Evolutionary conservation across 2,797 vertebrate genomes (phyloP), one percentile per base, ranked within the genome.

Genomic region (Arremon aurantiirostris): DNA sequence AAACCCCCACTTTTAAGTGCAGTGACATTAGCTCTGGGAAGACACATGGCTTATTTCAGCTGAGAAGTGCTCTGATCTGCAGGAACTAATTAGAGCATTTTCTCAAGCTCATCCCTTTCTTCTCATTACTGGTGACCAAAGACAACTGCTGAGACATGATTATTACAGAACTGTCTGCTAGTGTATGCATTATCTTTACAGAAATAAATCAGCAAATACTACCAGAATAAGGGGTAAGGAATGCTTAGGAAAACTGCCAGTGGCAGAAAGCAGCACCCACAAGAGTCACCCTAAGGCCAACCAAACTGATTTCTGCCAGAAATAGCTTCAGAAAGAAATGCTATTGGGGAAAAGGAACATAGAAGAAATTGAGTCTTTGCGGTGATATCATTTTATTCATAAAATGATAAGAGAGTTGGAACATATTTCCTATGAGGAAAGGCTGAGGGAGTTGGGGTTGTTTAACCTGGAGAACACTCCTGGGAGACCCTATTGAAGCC

Each of bases 91-190:
- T 95, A 96, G 91, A 86, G 65, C 63, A 77, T 88, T 96, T 96
- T 95, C 91, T 88, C 5, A 0, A 84, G 49, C 79, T 94, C 17
- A 2, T 91, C 80, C 72, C 82, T 95, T 95, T 96, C 86, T 95
- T 97, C 93, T 95, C 86, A 94, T 96, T 96, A 93, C 87, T 93
- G 85, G 92, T 95, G 91, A 95, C 95, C 94, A 95, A 93, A 96
- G 94, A 96, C 92, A 93, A 94, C 82, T 88, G 89, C 94, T 94
- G 87, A 86, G 89, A 89, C 82, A 81, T 50, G 59, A 93, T 93
- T 93, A 94, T 32, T 90, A 93, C 87, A 92, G 84, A 83, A 28
- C 76, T 84, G 55, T 69, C 93, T 95, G 80, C 63, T 92, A 90
- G 64, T 32, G 50, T 61, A 52, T 65, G 63, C 79, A 70, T 81